Percentiles rank a stretch among this genome's conserved stretches.
Evolutionary conservation across 1,140 invertebrate species (phyloP).

Genomic region (Hestina assimilis): DNA sequence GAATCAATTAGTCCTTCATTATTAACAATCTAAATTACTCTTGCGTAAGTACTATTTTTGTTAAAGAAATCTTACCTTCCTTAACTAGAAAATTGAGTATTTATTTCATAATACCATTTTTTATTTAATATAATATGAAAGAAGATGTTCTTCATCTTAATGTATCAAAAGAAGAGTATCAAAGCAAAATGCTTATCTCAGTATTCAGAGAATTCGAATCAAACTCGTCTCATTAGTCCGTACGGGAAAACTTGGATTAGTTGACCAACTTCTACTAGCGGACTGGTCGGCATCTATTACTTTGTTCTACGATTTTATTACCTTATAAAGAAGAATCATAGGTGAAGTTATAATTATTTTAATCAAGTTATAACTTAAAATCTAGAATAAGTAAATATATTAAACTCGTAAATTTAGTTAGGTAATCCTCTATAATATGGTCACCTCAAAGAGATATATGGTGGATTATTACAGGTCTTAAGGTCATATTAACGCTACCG

Average conservation of each 20-base stretch:
- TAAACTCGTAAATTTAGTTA: neutral
- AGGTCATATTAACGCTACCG: conserved; percentile 55
- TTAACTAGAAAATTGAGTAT: too few relatives aligned
- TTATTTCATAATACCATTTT: too few relatives aligned
- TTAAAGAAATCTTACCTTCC: too few relatives aligned
- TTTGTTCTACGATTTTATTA: conserved; percentile 22
- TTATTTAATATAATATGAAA: too few relatives aligned
- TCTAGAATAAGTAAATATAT: neutral
- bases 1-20: too few relatives aligned
- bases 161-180: conserved; percentile 16
- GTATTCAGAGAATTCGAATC: conserved; percentile 66
- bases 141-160: too few relatives aligned
- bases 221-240: conserved; percentile 75
- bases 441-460: conserved; percentile 25
- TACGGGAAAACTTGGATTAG: conserved; percentile 76
- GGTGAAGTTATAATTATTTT: neutral
- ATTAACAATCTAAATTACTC: too few relatives aligned
- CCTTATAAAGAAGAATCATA: conserved; percentile 17
- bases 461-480: conserved; percentile 32
- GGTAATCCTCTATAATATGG: conserved; percentile 15
- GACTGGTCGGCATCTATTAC: conserved; percentile 36
- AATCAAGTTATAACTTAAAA: neutral
- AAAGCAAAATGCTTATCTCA: conserved; percentile 41
- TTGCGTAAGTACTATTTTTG: too few relatives aligned
- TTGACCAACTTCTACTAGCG: conserved; percentile 68